A percentile compares a stretch with the other conserved stretches of the same genome.
Evolutionary conservation across 2,113 vertebrate species (phyloP).

Genomic region (Platysteira castanea): DNA sequence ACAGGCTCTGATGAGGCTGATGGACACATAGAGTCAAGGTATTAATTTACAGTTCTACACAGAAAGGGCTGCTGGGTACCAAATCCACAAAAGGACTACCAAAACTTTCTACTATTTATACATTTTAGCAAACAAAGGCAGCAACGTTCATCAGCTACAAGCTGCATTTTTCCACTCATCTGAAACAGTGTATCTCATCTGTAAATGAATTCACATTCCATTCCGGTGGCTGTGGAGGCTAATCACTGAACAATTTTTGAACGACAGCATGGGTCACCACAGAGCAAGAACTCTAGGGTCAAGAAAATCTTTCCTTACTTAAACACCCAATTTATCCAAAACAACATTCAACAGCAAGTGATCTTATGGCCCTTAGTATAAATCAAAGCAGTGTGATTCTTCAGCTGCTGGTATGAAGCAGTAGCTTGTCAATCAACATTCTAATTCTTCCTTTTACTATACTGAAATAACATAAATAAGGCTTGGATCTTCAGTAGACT

Average conservation of each 20-base stretch:
- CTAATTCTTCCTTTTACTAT: neutral
- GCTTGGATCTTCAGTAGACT: neutral
- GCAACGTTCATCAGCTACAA: neutral
- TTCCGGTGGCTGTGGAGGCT: neutral
- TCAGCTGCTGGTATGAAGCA: neutral
- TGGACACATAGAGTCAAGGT: accelerated
- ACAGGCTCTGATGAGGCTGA: neutral
- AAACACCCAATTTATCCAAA: neutral
- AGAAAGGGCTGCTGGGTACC: neutral
- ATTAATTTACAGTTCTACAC: neutral
- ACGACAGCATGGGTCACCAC: neutral
- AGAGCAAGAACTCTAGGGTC: neutral
- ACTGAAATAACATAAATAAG: neutral
- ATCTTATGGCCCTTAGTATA: neutral
- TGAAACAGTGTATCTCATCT: neutral
- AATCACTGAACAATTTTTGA: neutral
- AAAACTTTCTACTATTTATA: neutral
- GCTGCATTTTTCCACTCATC: neutral
- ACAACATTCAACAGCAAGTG: accelerated
- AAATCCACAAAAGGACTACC: neutral
- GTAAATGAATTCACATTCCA: neutral
- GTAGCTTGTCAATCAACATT: neutral
- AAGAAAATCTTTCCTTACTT: neutral
- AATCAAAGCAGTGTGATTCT: neutral
- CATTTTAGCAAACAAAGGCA: neutral